These are phyloP conservation scores for Thunnus albacares DNA, from an alignment of 2,797 vertebrate genomes.

Conservation along the genomic window DNA sequence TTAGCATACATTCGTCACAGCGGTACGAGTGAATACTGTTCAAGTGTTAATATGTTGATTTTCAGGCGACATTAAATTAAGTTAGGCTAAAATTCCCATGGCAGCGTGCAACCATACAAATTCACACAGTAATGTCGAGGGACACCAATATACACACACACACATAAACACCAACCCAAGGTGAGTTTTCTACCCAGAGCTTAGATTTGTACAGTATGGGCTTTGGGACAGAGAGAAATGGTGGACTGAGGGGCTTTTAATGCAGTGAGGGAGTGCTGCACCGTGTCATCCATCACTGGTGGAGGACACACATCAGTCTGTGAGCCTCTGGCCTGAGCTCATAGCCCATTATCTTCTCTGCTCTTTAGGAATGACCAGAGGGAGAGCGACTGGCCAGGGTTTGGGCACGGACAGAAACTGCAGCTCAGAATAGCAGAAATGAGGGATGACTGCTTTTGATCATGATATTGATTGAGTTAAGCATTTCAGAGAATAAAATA, in stretches of 20 bases:
- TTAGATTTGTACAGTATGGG: conserved; percentile 29
- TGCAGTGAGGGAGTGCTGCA: conserved; percentile 41
- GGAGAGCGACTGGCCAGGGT: not conserved
- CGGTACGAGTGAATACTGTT: not conserved
- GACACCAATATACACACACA: not conserved
- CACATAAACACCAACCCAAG: conserved; percentile 6
- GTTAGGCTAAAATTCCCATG: conserved; percentile 8
- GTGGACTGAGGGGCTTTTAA: conserved; percentile 39
- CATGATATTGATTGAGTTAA: not conserved
- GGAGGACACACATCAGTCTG: conserved; percentile 44
- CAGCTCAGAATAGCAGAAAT: not conserved
- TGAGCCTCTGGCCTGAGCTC: conserved; percentile 27
- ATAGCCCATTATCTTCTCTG: conserved; percentile 36
- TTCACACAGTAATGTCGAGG: not conserved
- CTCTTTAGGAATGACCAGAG: conserved; percentile 38
- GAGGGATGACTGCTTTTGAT: not conserved
- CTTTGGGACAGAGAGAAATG: conserved; percentile 39
- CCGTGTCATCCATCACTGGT: conserved; percentile 47
- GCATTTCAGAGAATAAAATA: not conserved
- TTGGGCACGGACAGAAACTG: not conserved
- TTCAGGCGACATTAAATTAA: conserved; percentile 31
- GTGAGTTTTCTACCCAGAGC: conserved; percentile 41
- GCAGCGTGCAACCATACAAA: conserved; percentile 6
- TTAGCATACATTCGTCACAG: conserved; percentile 42
- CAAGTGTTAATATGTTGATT: conserved; percentile 47